phyloP scores from a whole-genome alignment of 1,140 invertebrate species.

The Drosophila kurseongensis region DNA sequence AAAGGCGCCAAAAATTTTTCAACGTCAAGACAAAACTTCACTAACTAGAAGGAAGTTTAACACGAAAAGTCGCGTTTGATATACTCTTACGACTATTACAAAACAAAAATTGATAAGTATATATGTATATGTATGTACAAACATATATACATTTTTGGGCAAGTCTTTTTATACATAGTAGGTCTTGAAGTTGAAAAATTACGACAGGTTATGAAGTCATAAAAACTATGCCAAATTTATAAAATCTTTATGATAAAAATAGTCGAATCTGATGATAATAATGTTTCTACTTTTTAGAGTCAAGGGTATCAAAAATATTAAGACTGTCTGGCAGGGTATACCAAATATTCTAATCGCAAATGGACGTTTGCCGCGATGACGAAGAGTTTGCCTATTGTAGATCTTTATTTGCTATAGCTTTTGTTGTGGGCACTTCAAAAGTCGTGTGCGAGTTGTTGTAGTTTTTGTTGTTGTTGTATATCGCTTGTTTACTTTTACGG shows the following conservation, averaged over 20 bases:
- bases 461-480: slow-evolving; percentile 28
- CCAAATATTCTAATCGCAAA: slow-evolving; percentile 63
- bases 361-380: slow-evolving; percentile 39
- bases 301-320: too few species aligned
- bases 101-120: neutral
- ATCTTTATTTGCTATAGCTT: slow-evolving; percentile 29
- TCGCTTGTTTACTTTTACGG: slow-evolving; percentile 54
- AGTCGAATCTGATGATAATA: too few species aligned
- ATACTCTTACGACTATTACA: neutral
- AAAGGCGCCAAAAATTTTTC: slow-evolving; percentile 63
- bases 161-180: too few species aligned
- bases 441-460: slow-evolving; percentile 47
- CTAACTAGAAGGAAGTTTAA: neutral
- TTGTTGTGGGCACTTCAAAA: slow-evolving; percentile 44
- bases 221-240: too few species aligned
- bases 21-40: slow-evolving; percentile 33
- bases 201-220: too few species aligned
- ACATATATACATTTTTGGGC: too few species aligned
- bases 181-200: too few species aligned
- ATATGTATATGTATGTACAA: too few species aligned
- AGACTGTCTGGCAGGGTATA: neutral
- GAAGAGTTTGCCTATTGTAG: slow-evolving; percentile 31
- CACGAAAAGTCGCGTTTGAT: neutral
- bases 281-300: too few species aligned
- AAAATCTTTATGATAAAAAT: too few species aligned